A percentile compares a stretch with the other conserved stretches of the same genome.
phyloP scores from a whole-genome alignment of 2,797 vertebrate genomes.

The Chromis chromis region DNA sequence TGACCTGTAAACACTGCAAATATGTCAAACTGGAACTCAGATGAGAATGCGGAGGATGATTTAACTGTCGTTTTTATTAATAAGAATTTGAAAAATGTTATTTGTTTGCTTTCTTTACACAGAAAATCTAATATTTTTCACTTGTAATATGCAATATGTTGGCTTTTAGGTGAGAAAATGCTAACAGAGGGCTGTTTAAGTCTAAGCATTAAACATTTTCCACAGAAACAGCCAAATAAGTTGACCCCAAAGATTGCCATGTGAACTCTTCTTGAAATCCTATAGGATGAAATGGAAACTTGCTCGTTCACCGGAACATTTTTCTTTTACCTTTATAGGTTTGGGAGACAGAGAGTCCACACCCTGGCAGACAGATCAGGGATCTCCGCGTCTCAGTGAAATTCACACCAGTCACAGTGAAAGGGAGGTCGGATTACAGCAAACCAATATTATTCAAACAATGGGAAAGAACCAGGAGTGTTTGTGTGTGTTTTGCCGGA shows the following conservation, averaged over 20 bases:
- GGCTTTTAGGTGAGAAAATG: neutral
- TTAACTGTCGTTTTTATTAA: neutral
- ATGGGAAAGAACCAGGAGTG: constrained; percentile 3
- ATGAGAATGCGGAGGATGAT: neutral
- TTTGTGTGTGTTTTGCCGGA: constrained; percentile 25
- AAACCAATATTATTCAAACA: constrained; percentile 50
- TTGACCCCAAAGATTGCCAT: constrained; percentile 14
- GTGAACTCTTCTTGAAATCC: constrained; percentile 36
- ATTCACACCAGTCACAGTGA: constrained; percentile 38
- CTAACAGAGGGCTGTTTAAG: neutral
- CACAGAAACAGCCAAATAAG: constrained; percentile 8
- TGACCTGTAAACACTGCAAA: constrained; percentile 25
- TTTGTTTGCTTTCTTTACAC: neutral
- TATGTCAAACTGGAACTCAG: constrained; percentile 3
- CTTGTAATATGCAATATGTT: neutral
- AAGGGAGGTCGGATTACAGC: constrained; percentile 50
- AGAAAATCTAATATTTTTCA: neutral
- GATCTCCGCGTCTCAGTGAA: constrained; percentile 39
- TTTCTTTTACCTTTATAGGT: constrained; percentile 12
- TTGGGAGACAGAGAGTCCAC: constrained; percentile 24
- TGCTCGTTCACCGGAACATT: neutral
- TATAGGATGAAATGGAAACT: constrained; percentile 23
- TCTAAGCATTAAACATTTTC: constrained; percentile 5
- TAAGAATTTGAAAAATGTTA: neutral
- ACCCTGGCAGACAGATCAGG: constrained; percentile 37